Conservation (phyloP, 2,797 vertebrate genomes). For the Sebastes elongatus region DNA sequence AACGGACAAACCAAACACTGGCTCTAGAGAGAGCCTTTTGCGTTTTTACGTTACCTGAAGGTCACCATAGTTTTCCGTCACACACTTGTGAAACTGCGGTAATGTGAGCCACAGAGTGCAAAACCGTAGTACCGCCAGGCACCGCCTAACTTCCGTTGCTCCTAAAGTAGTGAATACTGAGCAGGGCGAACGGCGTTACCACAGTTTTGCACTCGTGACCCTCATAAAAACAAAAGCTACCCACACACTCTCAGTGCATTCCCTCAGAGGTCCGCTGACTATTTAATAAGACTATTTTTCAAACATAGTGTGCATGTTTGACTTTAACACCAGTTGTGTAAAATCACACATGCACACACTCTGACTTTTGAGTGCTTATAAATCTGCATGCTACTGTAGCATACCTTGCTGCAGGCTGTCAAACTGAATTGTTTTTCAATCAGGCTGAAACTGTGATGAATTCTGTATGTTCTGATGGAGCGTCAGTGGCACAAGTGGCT, state of each 20-base stretch:
- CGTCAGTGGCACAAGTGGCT: not conserved
- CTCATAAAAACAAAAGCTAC: not conserved
- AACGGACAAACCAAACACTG: too few species aligned
- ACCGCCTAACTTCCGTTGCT: too few species aligned
- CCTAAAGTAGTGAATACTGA: too few species aligned
- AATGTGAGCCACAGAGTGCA: rapidly evolving
- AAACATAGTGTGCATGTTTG: not conserved
- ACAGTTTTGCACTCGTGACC: not conserved
- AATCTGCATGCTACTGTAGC: not conserved
- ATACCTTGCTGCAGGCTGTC: not conserved
- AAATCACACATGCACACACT: not conserved
- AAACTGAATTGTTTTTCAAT: not conserved
- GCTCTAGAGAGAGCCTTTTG: too few species aligned
- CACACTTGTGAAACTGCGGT: too few species aligned
- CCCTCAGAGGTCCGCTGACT: not conserved
- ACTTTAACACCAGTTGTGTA: not conserved
- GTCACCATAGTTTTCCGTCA: too few species aligned
- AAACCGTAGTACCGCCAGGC: too few species aligned
- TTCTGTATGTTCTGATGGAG: not conserved
- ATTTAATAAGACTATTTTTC: not conserved
- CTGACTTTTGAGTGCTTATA: not conserved
- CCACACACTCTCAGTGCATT: not conserved
- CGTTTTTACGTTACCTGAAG: too few species aligned
- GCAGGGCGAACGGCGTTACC: too few species aligned
- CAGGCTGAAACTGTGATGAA: not conserved